phyloP scores from a whole-genome alignment of 2,797 vertebrate species.

The Semaprochilodus insignis region DNA sequence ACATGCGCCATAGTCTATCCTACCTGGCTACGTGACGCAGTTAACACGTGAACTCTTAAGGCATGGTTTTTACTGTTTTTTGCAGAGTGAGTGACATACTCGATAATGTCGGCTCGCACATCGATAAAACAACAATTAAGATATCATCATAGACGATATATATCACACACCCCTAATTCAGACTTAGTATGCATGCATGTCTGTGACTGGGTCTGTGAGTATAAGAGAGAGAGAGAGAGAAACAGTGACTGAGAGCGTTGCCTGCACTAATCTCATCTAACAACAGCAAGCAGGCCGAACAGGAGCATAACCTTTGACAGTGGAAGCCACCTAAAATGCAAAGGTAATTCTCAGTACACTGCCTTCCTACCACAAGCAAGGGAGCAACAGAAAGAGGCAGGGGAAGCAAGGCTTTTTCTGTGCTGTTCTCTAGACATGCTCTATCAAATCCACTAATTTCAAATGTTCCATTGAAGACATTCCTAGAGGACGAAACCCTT shows the following conservation, averaged over 20 bases:
- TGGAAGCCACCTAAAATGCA: background rate
- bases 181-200: background rate
- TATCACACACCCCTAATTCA: too few species aligned
- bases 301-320: conserved; percentile 4
- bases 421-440: background rate
- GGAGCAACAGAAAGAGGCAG: conserved; percentile 3
- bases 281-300: background rate
- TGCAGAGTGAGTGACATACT: too few species aligned
- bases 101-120: too few species aligned
- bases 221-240: background rate
- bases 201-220: background rate
- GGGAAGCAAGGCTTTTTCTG: background rate
- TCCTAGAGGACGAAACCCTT: background rate
- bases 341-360: background rate
- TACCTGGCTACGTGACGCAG: too few species aligned
- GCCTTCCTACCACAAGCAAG: background rate
- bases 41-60: too few species aligned
- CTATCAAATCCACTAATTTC: conserved; percentile 10
- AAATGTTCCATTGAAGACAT: background rate
- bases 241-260: background rate
- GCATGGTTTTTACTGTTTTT: too few species aligned
- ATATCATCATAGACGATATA: too few species aligned
- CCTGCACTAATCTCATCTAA: background rate
- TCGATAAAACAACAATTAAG: too few species aligned
- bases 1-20: too few species aligned